Evolutionary conservation across 2,797 vertebrate genomes (phyloP), one percentile per base, ranked within the genome.

Genomic region (Myioborus melanocephalus): DNA sequence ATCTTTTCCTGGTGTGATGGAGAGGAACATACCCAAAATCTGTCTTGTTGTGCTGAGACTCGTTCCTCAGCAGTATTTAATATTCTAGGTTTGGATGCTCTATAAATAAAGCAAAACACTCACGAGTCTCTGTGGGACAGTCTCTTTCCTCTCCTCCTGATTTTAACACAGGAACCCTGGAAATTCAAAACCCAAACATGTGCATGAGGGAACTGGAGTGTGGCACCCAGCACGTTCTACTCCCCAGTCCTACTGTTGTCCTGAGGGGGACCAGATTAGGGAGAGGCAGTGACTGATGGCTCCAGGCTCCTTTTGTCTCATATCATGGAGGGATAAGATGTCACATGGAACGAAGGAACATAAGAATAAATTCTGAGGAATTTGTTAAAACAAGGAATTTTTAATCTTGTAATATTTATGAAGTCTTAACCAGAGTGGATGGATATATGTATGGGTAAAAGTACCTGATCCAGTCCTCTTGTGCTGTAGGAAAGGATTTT

Each of bases 61-160:
- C 15, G n/a, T 24, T 24, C 75, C 56, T 80, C 49, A 47, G 56
- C 27, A 46, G 41, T 63, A 35, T 70, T 87, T 91, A 75, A 83
- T 86, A 80, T 80, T 82, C 63, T 72, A 43, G 26, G 49, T 59
- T 87, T 80, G 64, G 23, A 47, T 73, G 60, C 55, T 84, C 41
- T 66, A 52, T 83, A 91, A 91, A 88, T 89, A 83, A 80, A 66
- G 12, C 17, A 83, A 89, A 87, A 91, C 11, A 15, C 26, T 83
- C 1, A 0, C 7, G 15, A 56, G 8, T 24, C n/a, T 86, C 26
- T 20, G 21, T 8, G 8, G 69, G 50, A 56, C 18, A 23, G 7
- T 43, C 8, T 60, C 43, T 46, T 63, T 87, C 71, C 22, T 76
- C 53, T 79, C 35, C 26, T 86, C 21, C 44, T 2, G 14, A 47